Evolutionary conservation across 2,888 invertebrate species (phyloP), one percentile per base, ranked within the genome.

Genomic region (Hoplodrina blanda): DNA sequence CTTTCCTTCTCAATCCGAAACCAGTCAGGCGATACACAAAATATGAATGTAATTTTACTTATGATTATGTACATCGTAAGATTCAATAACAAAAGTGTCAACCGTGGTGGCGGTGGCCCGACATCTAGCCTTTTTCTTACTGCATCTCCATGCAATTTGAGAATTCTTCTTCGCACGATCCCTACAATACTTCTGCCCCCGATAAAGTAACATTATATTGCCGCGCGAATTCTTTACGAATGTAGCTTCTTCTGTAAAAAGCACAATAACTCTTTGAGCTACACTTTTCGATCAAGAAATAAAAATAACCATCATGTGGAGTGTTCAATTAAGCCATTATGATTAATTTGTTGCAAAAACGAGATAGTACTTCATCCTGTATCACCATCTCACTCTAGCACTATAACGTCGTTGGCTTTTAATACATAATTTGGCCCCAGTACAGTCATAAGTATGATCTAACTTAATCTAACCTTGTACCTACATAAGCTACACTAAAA

Each of bases 121-220:
- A 54, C 85, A 85, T 13, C 78, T 73, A 17, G 52, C 37, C 56
- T 80, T 82, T 56, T 76, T 78, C 41, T 78, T 78, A 54, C 69
- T 74, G 30, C 78, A 78, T 49, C 80, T 66, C 78, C 78, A 79
- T 1, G 62, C 41, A 0, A 79, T 20, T 25, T 55, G 52, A 13
- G 33, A 66, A 17, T 69, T 52, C 57, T 68, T 79, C 62, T 68
- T 74, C 11, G 20, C 50, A 0, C 74, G 74, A 54, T 70, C 69
- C 46, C 41, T 74, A 41, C 67, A 61, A 20, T 74, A 78, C 52
- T 79, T 67, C 56, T 69, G 74, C 0, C 65, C 67, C 11, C 65
- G 52, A 69, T 66, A 74, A 15, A 73, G 50, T 54, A 73, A 57
- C 66, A 72, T 78, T 6, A 57, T 25, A 65, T 79, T 78, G 0